Evolutionary conservation across 2,888 invertebrate species (phyloP).

Genomic region (Leucozona laternaria): DNA sequence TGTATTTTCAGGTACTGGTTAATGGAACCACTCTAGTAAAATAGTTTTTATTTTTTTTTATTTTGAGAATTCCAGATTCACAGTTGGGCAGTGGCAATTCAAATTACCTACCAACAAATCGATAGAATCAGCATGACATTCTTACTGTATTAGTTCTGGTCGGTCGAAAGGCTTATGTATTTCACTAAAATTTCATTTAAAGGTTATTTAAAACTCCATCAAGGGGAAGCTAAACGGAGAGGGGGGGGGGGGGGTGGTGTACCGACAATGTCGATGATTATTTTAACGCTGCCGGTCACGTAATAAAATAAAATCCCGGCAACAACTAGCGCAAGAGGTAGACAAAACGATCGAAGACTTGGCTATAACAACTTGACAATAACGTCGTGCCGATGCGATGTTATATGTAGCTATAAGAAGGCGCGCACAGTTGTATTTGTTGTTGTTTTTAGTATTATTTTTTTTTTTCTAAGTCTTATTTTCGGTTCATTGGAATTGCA

Average conservation of each 20-base stretch:
- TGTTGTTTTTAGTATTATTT: neutral
- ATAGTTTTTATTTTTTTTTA: neutral
- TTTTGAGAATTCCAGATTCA: slow-evolving; percentile 68
- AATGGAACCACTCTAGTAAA: slow-evolving; percentile 55
- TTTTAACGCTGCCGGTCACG: slow-evolving; percentile 68
- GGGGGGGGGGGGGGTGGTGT: no score
- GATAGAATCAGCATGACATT: slow-evolving; percentile 68
- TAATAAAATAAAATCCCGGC: slow-evolving; percentile 65
- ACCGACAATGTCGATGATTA: slow-evolving; percentile 55
- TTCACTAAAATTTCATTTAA: slow-evolving; percentile 18
- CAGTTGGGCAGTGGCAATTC: slow-evolving; percentile 52
- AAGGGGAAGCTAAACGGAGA: neutral
- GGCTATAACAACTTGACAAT: slow-evolving; percentile 71
- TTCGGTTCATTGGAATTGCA: slow-evolving; percentile 26
- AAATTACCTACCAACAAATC: slow-evolving; percentile 38
- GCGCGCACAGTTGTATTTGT: slow-evolving; percentile 17
- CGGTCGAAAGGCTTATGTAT: neutral
- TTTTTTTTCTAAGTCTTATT: slow-evolving; percentile 30
- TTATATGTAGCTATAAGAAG: slow-evolving; percentile 2
- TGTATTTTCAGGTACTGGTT: slow-evolving; percentile 30
- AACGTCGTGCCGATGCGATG: slow-evolving; percentile 35
- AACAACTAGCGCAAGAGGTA: slow-evolving; percentile 5
- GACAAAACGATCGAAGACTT: slow-evolving; percentile 53
- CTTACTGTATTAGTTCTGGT: slow-evolving; percentile 36
- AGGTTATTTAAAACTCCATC: slow-evolving; percentile 37